Base-by-base conservation (phyloP, 2,888 invertebrate species). In the Piscicola geometra region DNA sequence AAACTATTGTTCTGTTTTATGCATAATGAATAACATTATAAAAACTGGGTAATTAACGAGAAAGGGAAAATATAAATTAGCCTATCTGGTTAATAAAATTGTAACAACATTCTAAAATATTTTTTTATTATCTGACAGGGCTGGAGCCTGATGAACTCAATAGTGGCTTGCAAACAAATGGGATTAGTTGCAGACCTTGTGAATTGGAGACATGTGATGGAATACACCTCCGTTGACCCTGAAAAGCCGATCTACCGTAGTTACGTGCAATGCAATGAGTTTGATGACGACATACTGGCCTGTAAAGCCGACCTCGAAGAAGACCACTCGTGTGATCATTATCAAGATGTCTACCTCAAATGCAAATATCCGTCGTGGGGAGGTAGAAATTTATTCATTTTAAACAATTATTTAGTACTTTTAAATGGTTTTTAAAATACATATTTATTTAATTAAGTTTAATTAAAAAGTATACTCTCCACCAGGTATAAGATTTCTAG, bases 161-260 rank as follows among this genome's bases (percentile, higher is more conserved):
- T 95, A 0, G 86, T 98, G 70, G 94, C 93, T 0, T 99, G 99
- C 82, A 92, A 96, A 85, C 97, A 98, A 86, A 86, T 99, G 78
- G 98, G 98, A 0, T 88, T 93, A 78, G 92, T 92, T 0, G 88
- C 96, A 25, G 95, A 98, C 85, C 94, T 95, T 0, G 90, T 91
- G 80, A 93, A 94, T 85, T 95, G 96, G 93, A 28, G 73, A 30
- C 76, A 78, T 3, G 75, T 70, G 15, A 92, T 92, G 85, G 89
- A 90, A 0, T 25, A 30, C 36, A 1, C 60, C 33, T 0, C 60
- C 5, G 15, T n/a, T 1, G 32, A 30, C 3, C 35, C 28, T 21
- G 35, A 28, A 15, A 78, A 82, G 73, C 83, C 84, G 0, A 84
- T 86, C 78, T 79, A 83, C 78, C 81, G 83, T 84, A 88, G 94